A percentile compares a stretch with the other conserved stretches of the same genome.
Conservation (phyloP, 2,797 vertebrate genomes). For the Cyclura pinguis region DNA sequence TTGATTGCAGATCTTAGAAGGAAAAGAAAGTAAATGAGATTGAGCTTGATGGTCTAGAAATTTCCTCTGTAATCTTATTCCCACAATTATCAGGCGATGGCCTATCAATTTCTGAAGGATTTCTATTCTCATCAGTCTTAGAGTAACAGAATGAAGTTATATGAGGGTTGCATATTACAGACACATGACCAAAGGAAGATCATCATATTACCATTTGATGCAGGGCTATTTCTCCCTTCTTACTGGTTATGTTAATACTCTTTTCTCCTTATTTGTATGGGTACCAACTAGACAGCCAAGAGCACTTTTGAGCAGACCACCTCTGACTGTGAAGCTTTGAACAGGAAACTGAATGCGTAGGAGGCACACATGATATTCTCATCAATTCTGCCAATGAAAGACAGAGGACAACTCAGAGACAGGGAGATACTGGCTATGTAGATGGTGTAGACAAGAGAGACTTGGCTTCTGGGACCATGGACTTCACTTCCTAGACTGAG, state of each 20-base stretch:
- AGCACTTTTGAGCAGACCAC: no score
- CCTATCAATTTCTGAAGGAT: neutral
- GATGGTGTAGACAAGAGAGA: no score
- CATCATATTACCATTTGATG: neutral
- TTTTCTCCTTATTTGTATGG: no score
- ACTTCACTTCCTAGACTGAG: no score
- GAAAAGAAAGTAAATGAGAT: conserved; percentile 21
- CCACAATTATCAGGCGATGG: neutral
- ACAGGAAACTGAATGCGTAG: no score
- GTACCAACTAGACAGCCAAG: no score
- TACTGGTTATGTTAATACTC: neutral
- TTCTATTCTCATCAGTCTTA: neutral
- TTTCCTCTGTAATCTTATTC: neutral
- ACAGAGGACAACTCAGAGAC: no score
- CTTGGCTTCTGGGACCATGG: no score
- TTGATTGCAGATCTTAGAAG: neutral
- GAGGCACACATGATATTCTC: no score
- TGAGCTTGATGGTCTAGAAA: neutral
- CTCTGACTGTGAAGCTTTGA: no score
- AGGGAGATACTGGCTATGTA: no score
- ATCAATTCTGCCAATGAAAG: no score
- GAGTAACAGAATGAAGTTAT: conserved; percentile 17
- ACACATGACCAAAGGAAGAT: neutral
- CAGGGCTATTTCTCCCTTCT: neutral
- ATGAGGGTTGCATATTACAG: neutral